Evolutionary conservation across 2,888 invertebrate genomes (phyloP), one percentile per base, ranked within the genome.

Genomic region (Oscheius sp.): DNA sequence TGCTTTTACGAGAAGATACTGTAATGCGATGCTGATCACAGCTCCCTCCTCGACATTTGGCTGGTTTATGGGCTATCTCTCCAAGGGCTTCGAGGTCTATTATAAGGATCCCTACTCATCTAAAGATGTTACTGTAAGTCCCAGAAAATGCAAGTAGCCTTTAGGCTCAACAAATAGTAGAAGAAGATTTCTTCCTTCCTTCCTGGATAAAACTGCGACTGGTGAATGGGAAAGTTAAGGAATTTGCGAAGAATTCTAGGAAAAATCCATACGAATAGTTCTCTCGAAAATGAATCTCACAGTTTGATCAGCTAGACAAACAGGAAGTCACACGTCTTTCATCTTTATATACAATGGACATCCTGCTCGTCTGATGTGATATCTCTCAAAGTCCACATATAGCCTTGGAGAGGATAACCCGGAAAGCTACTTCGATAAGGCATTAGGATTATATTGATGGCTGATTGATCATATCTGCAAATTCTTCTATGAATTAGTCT

Each of bases 401-500:
- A 37, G 8, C 15, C 37, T 37, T 37, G 37, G 8, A 37, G 8
- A 10, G 8, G 8, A 10, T 37, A 8, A 10, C 37, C 37, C 8
- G 15, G 8, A 10, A 8, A 10, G 8, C 8, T 10, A 37, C 37
- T 37, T 10, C 8, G 8, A 48, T 48, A 48, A 23, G 8, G 48
- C 20, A 3, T 23, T 23, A 48, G 48, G 25, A 48, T 48, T 3
- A 48, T 6, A 48, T 23, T 48, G 20, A 48, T 25, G 5, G 48
- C 48, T 25, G 48, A 48, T 20, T 48, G 48, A 48, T 48, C 48
- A 23, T 48, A 48, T 23, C 48, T 48, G 25, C n/a, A n/a, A n/a
- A n/a, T n/a, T n/a, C n/a, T n/a, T n/a, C n/a, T n/a, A n/a, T n/a
- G n/a, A n/a, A n/a, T n/a, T n/a, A n/a, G n/a, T n/a, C n/a, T n/a